A percentile compares a stretch with the other conserved stretches of the same genome.
These are phyloP conservation scores for Chiroxiphia lanceolata DNA, from an alignment of 2,797 vertebrate genomes.

Conservation along the genomic window DNA sequence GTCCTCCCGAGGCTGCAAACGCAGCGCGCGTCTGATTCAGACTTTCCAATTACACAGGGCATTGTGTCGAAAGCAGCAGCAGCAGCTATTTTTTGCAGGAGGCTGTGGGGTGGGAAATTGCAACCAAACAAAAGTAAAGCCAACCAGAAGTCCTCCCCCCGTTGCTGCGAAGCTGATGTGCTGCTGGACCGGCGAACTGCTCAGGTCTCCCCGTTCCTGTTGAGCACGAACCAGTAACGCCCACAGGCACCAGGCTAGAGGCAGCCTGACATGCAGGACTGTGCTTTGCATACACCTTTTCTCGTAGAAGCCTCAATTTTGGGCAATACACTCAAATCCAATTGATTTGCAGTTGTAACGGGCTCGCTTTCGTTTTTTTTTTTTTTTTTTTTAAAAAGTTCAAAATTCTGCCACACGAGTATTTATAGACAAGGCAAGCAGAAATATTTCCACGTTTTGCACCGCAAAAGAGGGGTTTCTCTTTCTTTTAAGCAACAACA, in stretches of 20 bases:
- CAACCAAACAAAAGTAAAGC: slow-evolving; percentile 22
- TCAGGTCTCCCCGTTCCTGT: neutral
- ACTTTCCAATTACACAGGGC: neutral
- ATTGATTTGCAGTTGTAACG: neutral
- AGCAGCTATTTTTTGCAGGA: neutral
- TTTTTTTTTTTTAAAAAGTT: neutral
- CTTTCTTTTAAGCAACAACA: neutral
- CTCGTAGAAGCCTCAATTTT: neutral
- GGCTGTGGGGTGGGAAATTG: neutral
- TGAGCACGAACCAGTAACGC: neutral
- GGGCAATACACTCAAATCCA: neutral
- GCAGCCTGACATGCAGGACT: neutral
- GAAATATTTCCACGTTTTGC: neutral
- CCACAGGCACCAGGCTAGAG: neutral
- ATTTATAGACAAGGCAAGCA: slow-evolving; percentile 34
- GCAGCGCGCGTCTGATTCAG: neutral
- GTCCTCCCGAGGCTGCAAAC: neutral
- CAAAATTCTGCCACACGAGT: neutral
- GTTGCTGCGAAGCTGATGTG: neutral
- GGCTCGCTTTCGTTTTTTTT: neutral
- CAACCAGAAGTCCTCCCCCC: neutral
- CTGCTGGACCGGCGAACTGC: neutral
- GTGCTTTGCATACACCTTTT: neutral
- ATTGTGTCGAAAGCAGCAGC: neutral
- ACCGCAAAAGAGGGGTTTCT: neutral